These are phyloP conservation scores for Chalcosyrphus nemorum DNA, from an alignment of 2,888 invertebrate species.

Conservation along the genomic window DNA sequence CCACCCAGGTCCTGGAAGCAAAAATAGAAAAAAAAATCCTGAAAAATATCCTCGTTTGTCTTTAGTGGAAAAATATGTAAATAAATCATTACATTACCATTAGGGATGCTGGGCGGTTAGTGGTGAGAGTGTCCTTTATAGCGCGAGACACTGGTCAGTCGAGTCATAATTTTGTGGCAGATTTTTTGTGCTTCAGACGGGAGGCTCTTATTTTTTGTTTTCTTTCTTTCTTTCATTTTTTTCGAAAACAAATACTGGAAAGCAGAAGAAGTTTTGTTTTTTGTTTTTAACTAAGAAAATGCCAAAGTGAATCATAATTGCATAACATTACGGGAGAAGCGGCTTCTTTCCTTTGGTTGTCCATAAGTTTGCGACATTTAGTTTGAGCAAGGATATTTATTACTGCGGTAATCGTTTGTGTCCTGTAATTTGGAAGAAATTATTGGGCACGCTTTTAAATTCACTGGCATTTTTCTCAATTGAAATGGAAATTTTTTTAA, in stretches of 20 bases:
- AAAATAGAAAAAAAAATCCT: too few relatives aligned
- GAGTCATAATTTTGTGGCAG: slow-evolving; percentile 74
- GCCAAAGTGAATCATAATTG: slow-evolving; percentile 64
- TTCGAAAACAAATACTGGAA: slow-evolving; percentile 29
- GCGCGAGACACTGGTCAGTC: slow-evolving; percentile 63
- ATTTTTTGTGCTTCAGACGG: slow-evolving; percentile 72
- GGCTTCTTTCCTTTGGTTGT: slow-evolving; percentile 16
- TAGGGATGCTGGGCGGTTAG: slow-evolving; percentile 2
- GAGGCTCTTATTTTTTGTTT: slow-evolving; percentile 25
- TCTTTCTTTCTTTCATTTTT: slow-evolving; percentile 42
- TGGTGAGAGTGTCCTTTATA: slow-evolving; percentile 56
- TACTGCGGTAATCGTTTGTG: slow-evolving; percentile 72
- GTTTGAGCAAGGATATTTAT: slow-evolving; percentile 61
- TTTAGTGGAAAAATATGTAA: slow-evolving; percentile 74
- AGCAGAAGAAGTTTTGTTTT: background rate
- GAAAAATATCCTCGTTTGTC: slow-evolving; percentile 46
- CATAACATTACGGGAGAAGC: slow-evolving; percentile 60
- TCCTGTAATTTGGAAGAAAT: slow-evolving; percentile 40
- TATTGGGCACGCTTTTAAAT: slow-evolving; percentile 31
- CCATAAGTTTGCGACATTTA: slow-evolving; percentile 64
- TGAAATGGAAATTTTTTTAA: too few relatives aligned
- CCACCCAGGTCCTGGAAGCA: slow-evolving; percentile 6
- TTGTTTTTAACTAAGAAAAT: too few relatives aligned
- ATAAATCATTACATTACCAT: slow-evolving; percentile 74
- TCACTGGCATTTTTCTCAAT: background rate